These are phyloP conservation scores for Falco berigora DNA, from an alignment of 2,797 vertebrate genomes.

Conservation along the genomic window DNA sequence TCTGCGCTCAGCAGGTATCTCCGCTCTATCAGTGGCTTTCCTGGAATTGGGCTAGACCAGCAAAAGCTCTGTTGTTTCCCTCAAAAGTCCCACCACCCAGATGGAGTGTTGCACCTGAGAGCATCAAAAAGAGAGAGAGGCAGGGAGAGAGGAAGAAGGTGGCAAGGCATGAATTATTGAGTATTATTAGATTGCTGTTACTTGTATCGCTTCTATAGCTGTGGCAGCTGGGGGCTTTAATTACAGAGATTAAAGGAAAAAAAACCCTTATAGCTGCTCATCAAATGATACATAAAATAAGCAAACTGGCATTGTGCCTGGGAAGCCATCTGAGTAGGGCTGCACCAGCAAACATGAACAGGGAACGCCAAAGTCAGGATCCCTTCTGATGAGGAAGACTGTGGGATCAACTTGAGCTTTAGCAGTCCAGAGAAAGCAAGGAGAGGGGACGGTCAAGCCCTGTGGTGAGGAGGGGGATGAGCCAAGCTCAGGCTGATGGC, in stretches of 20 bases:
- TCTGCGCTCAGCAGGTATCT: background rate
- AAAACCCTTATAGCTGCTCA: background rate
- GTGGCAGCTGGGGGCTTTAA: background rate
- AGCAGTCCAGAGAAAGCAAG: background rate
- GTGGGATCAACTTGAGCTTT: background rate
- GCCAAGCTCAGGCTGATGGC: background rate
- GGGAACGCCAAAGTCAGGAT: background rate
- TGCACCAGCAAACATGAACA: background rate
- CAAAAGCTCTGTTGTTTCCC: background rate
- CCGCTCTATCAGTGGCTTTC: background rate
- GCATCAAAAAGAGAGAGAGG: background rate
- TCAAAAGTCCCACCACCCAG: background rate
- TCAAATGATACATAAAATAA: background rate
- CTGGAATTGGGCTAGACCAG: background rate
- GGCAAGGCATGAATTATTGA: background rate
- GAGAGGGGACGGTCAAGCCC: background rate
- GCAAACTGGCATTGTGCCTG: background rate
- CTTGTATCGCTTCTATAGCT: background rate
- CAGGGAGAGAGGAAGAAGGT: background rate
- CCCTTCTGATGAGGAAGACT: background rate
- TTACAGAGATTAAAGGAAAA: background rate
- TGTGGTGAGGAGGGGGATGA: background rate
- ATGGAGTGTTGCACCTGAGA: slow-evolving; percentile 4
- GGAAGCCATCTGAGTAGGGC: background rate
- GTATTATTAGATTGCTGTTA: background rate